Evolutionary conservation across 2,797 vertebrate species (phyloP), one percentile per base, ranked within the genome.

Genomic region (Tympanoctomys barrerae): DNA sequence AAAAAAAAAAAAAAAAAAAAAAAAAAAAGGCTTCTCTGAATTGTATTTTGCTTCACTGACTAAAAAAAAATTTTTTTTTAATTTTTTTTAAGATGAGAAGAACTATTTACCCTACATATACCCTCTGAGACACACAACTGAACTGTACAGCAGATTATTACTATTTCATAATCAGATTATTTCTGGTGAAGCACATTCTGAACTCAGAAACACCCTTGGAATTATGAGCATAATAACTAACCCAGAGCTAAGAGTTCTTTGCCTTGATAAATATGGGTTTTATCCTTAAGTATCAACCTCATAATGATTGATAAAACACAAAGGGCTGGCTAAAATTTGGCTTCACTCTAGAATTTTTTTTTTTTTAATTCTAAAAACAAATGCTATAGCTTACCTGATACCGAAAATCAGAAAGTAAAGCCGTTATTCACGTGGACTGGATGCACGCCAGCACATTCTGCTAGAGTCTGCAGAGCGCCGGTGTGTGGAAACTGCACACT

Each of bases 31-130:
- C 46, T 90, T 93, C 95, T 61, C 80, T 91, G 81, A 91, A 87
- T 73, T 54, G 83, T 70, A 87, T 42, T 97, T 96, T 88, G 66
- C 78, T 96, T 92, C 79, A 84, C 95, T 82, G 85, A 83, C 91
- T 94, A 84, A 90, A 94, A 90, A 73, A 11, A 62, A 80, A 52
- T 57, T 75, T 18, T n/a, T 36, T 59, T 54, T 49, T n/a, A n/a
- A n/a, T n/a, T n/a, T n/a, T n/a, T 36, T 59, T 54, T 49, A 87
- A n/a, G 26, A 82, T 61, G 46, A 75, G 79, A 95, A 88, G 12
- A n/a, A 52, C 19, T 62, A 87, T 90, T 83, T 68, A 49, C 4
- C n/a, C 57, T 83, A 49, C 33, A 57, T 28, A 49, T 31, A 54
- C 31, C 26, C 62, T 90, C 68, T 80, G 78, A 96, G 8, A 36